Base-by-base conservation (phyloP, 2,888 invertebrate species). In the Sclerodermus sp. region DNA sequence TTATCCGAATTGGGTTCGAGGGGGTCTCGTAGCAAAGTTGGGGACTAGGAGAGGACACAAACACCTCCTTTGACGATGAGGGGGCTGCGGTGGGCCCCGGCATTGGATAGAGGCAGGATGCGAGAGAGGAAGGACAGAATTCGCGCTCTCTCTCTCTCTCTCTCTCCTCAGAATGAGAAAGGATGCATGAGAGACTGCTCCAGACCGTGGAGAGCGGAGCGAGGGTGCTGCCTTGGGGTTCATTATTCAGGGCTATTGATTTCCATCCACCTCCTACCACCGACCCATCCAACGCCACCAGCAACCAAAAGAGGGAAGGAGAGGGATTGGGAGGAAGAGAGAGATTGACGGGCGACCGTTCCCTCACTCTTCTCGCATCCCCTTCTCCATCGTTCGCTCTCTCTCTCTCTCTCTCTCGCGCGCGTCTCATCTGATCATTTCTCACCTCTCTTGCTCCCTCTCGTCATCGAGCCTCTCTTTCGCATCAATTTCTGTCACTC, bases 161-260 rank as follows among this genome's bases (percentile, higher is more conserved):
- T 55, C 57, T 58, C 54, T 30, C 55, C 56, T 53, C 51, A 51
- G 65, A 58, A 68, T 54, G 64, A 65, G 67, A 23, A 23, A 69
- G 67, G 69, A 68, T 68, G 70, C 64, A 71, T 67, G 71, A 72
- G 70, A 71, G 68, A 73, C 70, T 66, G 71, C 71, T 73, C 67
- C 70, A 68, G 67, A 70, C 64, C 67, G 67, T 68, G 59, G 65
- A 66, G 66, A 68, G 68, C 53, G 58, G 64, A 62, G 62, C 47
- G 64, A 65, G 68, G 68, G 64, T 72, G 69, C 68, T 23, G 74
- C 73, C 73, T 73, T 71, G 70, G 68, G 74, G 71, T 76, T 76
- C 75, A 76, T 76, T 76, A 76, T 76, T 76, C 76, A 76, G 73
- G 75, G 74, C 75, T 76, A 76, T 76, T 76, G 76, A 76, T 76